A percentile compares a stretch with the other conserved stretches of the same genome.
These are phyloP conservation scores for Steinernema hermaphroditum DNA, from an alignment of 2,888 invertebrate species.

Conservation along the genomic window DNA sequence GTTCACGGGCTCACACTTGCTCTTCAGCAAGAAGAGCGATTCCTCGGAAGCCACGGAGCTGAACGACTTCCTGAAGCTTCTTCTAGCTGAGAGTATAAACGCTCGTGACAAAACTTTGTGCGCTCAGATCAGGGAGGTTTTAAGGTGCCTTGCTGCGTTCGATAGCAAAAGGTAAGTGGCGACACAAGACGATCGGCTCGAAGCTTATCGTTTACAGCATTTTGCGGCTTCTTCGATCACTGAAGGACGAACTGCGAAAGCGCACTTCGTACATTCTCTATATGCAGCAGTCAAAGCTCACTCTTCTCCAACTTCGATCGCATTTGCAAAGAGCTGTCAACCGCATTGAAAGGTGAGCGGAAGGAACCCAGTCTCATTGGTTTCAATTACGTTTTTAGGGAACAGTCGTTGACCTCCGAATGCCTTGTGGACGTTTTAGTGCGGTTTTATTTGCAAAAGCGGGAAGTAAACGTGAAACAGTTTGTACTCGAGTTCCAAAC, in stretches of 20 bases:
- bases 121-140: slow-evolving; percentile 81
- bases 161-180: slow-evolving; percentile 72
- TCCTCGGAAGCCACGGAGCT: slow-evolving; percentile 39
- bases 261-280: slow-evolving; percentile 82
- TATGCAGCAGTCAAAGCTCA: slow-evolving; percentile 79
- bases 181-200: not conserved
- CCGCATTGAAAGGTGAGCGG: slow-evolving; percentile 68
- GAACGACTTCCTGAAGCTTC: slow-evolving; percentile 65
- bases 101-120: slow-evolving; percentile 78
- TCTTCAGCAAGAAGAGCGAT: not conserved
- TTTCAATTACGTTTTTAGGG: slow-evolving; percentile 38
- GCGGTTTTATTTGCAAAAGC: slow-evolving; percentile 68
- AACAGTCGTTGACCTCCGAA: slow-evolving; percentile 52
- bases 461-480: slow-evolving; percentile 76
- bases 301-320: slow-evolving; percentile 77
- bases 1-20: too few relatives aligned
- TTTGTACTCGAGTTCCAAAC: slow-evolving; percentile 82
- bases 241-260: slow-evolving; percentile 78
- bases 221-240: slow-evolving; percentile 76
- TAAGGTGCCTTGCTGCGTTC: slow-evolving; percentile 78
- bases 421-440: slow-evolving; percentile 61
- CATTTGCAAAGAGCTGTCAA: slow-evolving; percentile 74
- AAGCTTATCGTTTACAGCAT: slow-evolving; percentile 70
- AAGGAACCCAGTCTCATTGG: too few relatives aligned
- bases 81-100: slow-evolving; percentile 80